Evolutionary conservation across 2,888 invertebrate genomes (phyloP).

Genomic region (Drosophila emarginata): DNA sequence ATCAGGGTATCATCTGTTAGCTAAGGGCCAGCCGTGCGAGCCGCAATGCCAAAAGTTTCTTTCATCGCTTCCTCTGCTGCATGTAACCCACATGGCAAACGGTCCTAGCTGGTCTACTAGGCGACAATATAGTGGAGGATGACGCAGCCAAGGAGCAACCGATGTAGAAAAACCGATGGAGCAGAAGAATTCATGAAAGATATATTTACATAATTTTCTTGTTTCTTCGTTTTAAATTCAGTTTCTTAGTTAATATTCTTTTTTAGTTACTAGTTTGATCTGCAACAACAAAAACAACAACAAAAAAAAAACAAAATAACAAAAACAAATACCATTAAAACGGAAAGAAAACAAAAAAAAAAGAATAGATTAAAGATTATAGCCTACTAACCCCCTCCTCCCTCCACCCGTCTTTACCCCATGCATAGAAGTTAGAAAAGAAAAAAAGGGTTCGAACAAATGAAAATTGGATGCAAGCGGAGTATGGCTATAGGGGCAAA

Average conservation of each 20-base stretch:
- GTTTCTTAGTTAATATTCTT: constrained; percentile 33
- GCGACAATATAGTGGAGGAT: constrained; percentile 26
- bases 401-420: background rate
- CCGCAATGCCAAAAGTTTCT: constrained; percentile 83
- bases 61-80: constrained; percentile 82
- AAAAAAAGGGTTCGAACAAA: background rate
- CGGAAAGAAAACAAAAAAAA: background rate
- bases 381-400: constrained; percentile 2
- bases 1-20: constrained; percentile 83
- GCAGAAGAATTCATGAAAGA: background rate
- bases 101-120: constrained; percentile 24
- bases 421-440: background rate
- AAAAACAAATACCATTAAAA: constrained; percentile 5
- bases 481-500: no score
- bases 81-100: constrained; percentile 75
- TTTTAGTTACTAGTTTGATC: constrained; percentile 22
- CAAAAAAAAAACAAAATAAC: background rate
- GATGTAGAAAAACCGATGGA: background rate
- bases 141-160: constrained; percentile 19
- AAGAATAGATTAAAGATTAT: background rate
- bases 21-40: constrained; percentile 82
- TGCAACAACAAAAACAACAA: constrained; percentile 4
- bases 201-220: background rate
- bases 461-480: background rate
- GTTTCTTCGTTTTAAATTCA: constrained; percentile 29